Evolutionary conservation across 1,140 invertebrate genomes (phyloP), one percentile per base, ranked within the genome.

Genomic region (Drosophila lini): DNA sequence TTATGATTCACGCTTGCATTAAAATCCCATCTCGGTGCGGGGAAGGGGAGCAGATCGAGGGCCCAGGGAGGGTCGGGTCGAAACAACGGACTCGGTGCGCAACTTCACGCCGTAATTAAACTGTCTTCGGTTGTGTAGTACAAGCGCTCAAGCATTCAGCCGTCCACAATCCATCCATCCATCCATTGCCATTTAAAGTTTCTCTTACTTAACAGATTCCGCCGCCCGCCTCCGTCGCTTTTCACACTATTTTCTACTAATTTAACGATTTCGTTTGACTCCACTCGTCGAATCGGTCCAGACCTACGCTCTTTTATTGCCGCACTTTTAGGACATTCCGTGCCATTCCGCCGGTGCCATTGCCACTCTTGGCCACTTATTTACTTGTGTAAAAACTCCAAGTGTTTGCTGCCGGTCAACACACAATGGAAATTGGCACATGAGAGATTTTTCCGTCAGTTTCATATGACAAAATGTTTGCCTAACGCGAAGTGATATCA

Each of bases 81-180:
- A 64, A 80, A 55, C 61, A 53, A 74, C 81, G 75, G 58, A 82
- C 82, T 85, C 69, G 40, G 75, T 65, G 75, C 70, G 74, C 84
- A 83, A 89, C 83, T 89, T 88, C 84, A 89, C 83, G 84, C 83
- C 83, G 83, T 89, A 88, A 88, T 88, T 88, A 88, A 88, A 88
- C 84, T 88, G 83, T 89, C 84, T 83, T 88, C 77, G 84, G 65
- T 82, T 76, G 61, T 77, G 71, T 82, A 77, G 71, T 80, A 78
- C 80, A 80, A 68, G 76, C 84, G 62, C 77, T 83, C 71, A 83
- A 89, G 53, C 83, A 89, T 88, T 88, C 77, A 86, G 80, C 67
- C 82, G 83, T 86, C 80, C 80, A 70, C 81, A 86, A 77, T 88
- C 80, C 80, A 80, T 88, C 80, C 80, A 86, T 83, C 63, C 45